A percentile compares a stretch with the other conserved stretches of the same genome.
These are phyloP conservation scores for Cynocephalus volans DNA, from an alignment of 2,113 vertebrate genomes.

Conservation along the genomic window DNA sequence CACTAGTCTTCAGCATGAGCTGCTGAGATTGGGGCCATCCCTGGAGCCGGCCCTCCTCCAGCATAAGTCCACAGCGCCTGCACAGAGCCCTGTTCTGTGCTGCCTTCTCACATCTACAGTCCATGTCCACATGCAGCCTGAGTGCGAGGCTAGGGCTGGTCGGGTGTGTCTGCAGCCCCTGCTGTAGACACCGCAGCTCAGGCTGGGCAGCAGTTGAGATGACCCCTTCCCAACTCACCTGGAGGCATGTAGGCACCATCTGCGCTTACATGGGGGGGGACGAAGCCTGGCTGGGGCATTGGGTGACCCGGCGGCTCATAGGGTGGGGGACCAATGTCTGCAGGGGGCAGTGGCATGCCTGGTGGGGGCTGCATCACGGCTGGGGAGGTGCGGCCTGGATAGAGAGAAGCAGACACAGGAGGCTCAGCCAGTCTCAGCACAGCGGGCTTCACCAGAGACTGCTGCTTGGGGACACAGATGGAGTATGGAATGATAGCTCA, in stretches of 20 bases:
- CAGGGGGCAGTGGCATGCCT: slow-evolving; percentile 92
- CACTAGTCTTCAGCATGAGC: no score
- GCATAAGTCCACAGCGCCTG: not conserved
- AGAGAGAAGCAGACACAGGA: not conserved
- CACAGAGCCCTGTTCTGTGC: not conserved
- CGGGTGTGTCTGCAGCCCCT: no score
- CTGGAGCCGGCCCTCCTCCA: no score
- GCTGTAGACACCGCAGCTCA: not conserved
- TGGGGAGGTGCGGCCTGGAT: slow-evolving; percentile 87
- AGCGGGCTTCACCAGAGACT: not conserved
- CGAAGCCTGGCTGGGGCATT: slow-evolving; percentile 91
- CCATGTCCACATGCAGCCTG: not conserved
- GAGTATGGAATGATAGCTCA: not conserved
- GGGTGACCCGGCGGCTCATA: slow-evolving; percentile 93
- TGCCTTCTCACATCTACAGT: not conserved
- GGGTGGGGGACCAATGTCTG: slow-evolving; percentile 96
- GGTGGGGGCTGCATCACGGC: slow-evolving; percentile 90
- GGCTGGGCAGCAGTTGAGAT: not conserved
- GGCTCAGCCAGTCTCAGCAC: not conserved
- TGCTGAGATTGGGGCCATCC: no score
- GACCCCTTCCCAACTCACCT: slow-evolving; percentile 85
- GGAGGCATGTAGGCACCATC: slow-evolving; percentile 91
- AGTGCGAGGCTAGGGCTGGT: not conserved
- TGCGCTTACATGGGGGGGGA: slow-evolving; percentile 93
- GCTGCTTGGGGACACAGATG: not conserved